Evolutionary conservation across 1,140 invertebrate species (phyloP).

Genomic region (Drosophila kanapiae): DNA sequence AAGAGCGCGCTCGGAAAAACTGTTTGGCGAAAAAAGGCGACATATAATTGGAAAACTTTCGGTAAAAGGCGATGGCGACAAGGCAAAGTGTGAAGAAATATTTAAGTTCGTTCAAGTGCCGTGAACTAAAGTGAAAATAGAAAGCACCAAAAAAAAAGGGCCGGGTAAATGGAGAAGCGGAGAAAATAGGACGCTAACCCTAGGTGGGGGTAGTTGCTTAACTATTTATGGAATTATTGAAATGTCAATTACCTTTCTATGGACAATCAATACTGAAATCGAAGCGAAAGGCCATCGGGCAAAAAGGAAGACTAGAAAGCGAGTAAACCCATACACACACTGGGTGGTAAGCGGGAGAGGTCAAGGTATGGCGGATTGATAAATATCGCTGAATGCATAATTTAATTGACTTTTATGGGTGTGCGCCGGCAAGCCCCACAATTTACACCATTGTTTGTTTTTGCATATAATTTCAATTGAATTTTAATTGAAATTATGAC

Average conservation of each 20-base stretch:
- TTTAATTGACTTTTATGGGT: slow-evolving; percentile 57
- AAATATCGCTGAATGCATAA: slow-evolving; percentile 58
- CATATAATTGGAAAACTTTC: slow-evolving; percentile 82
- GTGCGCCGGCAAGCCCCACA: slow-evolving; percentile 33
- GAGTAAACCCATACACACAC: not conserved
- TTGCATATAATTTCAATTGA: slow-evolving; percentile 81
- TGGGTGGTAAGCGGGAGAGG: not conserved
- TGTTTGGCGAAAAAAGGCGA: slow-evolving; percentile 53
- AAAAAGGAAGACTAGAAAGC: not conserved
- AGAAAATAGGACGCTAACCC: slow-evolving; percentile 1
- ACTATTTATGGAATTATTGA: slow-evolving; percentile 66
- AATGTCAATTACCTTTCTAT: slow-evolving; percentile 57
- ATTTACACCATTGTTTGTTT: slow-evolving; percentile 72
- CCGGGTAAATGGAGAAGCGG: slow-evolving; percentile 1
- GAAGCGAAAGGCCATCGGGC: slow-evolving; percentile 23
- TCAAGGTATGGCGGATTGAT: slow-evolving; percentile 19
- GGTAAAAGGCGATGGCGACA: slow-evolving; percentile 55
- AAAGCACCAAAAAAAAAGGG: slow-evolving; percentile 18
- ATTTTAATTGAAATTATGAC: slow-evolving; percentile 81
- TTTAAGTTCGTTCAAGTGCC: slow-evolving; percentile 70
- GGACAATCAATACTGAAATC: slow-evolving; percentile 52
- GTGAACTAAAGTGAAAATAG: slow-evolving; percentile 56
- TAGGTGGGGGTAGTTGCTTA: slow-evolving; percentile 13
- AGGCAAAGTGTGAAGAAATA: slow-evolving; percentile 78
- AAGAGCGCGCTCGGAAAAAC: slow-evolving; percentile 41